Conservation (phyloP, 2,888 invertebrate genomes). For the Glaucopsyche alexis region DNA sequence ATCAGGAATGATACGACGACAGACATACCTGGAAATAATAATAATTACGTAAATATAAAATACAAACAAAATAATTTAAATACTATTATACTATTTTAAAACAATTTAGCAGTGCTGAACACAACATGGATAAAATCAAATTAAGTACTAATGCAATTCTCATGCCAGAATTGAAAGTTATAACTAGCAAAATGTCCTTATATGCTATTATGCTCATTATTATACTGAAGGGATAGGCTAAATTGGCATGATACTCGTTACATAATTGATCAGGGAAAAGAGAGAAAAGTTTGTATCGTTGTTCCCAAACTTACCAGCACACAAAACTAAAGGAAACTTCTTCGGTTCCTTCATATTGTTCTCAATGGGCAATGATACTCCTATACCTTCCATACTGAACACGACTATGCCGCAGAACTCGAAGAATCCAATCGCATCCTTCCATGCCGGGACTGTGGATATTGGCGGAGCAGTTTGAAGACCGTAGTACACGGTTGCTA, state of each 20-base stretch:
- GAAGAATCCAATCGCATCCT: slow-evolving; percentile 59
- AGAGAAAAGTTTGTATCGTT: background rate
- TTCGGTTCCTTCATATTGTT: slow-evolving; percentile 69
- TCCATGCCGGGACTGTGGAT: slow-evolving; percentile 58
- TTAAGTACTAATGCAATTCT: background rate
- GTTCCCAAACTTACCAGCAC: slow-evolving; percentile 51
- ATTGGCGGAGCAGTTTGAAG: slow-evolving; percentile 51
- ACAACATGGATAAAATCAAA: no score
- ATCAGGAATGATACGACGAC: slow-evolving; percentile 63
- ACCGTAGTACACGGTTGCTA: slow-evolving; percentile 64
- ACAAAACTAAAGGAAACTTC: slow-evolving; percentile 56
- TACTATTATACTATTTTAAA: no score
- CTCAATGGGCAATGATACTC: slow-evolving; percentile 68
- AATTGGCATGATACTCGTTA: no score
- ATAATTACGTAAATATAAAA: slow-evolving; percentile 25
- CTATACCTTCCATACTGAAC: slow-evolving; percentile 79
- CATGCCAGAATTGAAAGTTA: background rate
- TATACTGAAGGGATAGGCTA: no score
- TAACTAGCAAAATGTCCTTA: background rate
- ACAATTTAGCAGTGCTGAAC: background rate
- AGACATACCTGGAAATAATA: slow-evolving; percentile 57
- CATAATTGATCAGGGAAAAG: no score
- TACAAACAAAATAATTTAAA: background rate
- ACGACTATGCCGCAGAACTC: slow-evolving; percentile 81
- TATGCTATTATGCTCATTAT: background rate